Evolutionary conservation across 2,888 invertebrate species (phyloP), one percentile per base, ranked within the genome.

Genomic region (Punctoribates punctum): DNA sequence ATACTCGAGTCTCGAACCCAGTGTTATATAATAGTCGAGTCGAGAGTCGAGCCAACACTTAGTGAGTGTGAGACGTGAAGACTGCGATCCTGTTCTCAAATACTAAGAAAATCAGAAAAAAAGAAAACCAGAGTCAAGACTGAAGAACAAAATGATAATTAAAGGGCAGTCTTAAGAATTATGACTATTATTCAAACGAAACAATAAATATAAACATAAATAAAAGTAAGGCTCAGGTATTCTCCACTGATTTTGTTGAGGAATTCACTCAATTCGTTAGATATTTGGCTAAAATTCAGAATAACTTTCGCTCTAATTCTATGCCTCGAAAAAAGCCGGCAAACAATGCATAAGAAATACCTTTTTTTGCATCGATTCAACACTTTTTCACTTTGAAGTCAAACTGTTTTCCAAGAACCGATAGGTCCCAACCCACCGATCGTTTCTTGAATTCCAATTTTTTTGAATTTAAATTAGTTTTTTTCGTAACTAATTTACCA

Each of bases 131-230:
- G 17, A 48, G 46, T 17, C 17, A 51, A 51, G 6, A n/a, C n/a
- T 51, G 27, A 29, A 60, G 27, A 38, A 20, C 11, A 60, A 60
- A 60, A 67, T 67, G 34, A 38, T 67, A 67, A 67, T 67, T 67
- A 67, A 34, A 67, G 65, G 65, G 65, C 65, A 67, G 38, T 34
- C 65, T 67, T 42, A 38, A 67, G 38, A 72, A 72, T 72, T 72
- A 72, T 72, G 20, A 72, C 42, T 72, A 72, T 72, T 72, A 72
- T 72, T 72, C 72, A 72, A 42, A 67, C 46, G 72, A 72, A 72
- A 72, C 72, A 48, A 72, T 72, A 72, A 72, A 72, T 72, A 72
- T 72, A 72, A 72, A 46, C 42, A 72, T 72, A 72, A 72, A 48
- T 72, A 72, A 72, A 27, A 72, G 48, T 72, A 67, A 20, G n/a